Evolutionary conservation across 2,113 vertebrate genomes (phyloP).

Genomic region (Murina feae): DNA sequence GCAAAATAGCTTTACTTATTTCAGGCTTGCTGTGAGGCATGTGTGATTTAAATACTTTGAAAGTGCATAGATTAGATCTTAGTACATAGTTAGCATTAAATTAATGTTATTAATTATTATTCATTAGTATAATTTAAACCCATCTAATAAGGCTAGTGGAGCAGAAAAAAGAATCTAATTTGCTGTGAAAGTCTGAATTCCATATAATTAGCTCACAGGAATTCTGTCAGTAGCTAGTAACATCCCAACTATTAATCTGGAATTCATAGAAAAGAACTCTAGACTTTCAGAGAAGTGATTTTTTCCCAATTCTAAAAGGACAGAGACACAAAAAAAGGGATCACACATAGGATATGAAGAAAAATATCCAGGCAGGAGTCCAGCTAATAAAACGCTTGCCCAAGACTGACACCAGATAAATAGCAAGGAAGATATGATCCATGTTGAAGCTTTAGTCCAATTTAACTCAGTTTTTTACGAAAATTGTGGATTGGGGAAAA

Average conservation of each 20-base stretch:
- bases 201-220: neutral
- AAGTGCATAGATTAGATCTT: neutral
- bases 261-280: neutral
- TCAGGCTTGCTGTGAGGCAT: neutral
- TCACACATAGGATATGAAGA: neutral
- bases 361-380: neutral
- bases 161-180: neutral
- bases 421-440: neutral
- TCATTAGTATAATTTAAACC: neutral
- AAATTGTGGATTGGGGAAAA: neutral
- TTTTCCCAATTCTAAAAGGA: neutral
- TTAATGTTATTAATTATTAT: neutral
- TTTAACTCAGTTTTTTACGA: neutral
- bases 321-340: neutral
- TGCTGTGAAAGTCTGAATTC: neutral
- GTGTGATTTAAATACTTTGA: neutral
- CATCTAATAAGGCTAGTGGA: neutral
- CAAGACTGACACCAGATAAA: neutral
- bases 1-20: neutral
- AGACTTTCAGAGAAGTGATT: neutral
- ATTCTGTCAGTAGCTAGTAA: neutral
- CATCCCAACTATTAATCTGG: neutral
- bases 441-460: neutral
- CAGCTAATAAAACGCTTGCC: neutral
- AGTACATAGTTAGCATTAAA: neutral